Evolutionary conservation across 2,888 invertebrate genomes (phyloP), one percentile per base, ranked within the genome.

Genomic region (Drosophila prostipennis): DNA sequence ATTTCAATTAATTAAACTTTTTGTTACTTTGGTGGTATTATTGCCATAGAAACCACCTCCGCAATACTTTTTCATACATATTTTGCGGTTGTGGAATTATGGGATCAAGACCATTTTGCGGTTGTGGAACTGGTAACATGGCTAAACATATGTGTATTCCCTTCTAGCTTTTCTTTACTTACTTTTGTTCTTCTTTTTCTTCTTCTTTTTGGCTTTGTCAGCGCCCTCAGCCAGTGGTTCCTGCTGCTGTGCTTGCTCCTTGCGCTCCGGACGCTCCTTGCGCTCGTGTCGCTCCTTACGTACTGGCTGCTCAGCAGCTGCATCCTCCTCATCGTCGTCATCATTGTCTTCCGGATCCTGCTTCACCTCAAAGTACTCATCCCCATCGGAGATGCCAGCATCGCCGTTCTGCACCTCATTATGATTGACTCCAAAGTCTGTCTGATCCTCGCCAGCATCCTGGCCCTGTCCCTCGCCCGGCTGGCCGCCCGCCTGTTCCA

Each of bases 401-500:
- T 68, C 74, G 6, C 67, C 74, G 51, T 78, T 86, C 67, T 57
- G 77, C 56, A 40, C 60, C 46, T 61, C 58, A 54, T 82, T 71
- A 6, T 72, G 74, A 26, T 55, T 76, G 23, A 46, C 60, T 37
- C 73, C 59, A 32, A 65, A 51, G 37, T 76, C 92, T 45, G 93
- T 93, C 91, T 93, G 93, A 3, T 93, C 93, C 56, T 93, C 93
- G 89, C 90, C 93, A 23, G 43, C 45, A 11, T 48, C 67, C 37
- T 48, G 32, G 92, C 69, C 79, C 37, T 40, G 32, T 91, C 69
- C 79, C 14, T 77, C 79, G 32, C 32, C 37, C 2, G 19, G 11
- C 6, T 68, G 68, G 5, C 53, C 53, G 1, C 73, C 87, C 45
- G 90, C 83, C 91, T 98, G 97, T 89, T 98, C 96, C 89, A 99